These are phyloP conservation scores for Papilio protenor DNA, from an alignment of 2,888 invertebrate species.

Conservation along the genomic window DNA sequence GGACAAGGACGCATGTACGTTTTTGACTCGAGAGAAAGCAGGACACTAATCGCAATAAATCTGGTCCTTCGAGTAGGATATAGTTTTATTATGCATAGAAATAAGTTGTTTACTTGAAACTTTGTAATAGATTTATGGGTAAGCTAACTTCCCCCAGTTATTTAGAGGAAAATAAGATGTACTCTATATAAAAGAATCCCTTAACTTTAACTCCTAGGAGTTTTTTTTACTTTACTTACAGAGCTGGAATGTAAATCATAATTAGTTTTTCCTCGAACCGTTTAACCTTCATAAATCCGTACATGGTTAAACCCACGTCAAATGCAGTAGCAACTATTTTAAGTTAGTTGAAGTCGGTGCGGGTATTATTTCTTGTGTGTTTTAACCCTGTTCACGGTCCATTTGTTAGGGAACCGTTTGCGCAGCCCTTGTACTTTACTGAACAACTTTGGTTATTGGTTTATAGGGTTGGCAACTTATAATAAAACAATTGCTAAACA, in stretches of 20 bases:
- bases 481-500: not conserved
- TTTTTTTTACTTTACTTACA: not conserved
- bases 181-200: not conserved
- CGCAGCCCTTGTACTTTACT: slow-evolving; percentile 22
- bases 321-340: slow-evolving; percentile 40
- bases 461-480: not conserved
- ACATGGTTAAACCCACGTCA: slow-evolving; percentile 40
- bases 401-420: slow-evolving; percentile 33
- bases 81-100: not conserved
- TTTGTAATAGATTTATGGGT: not conserved
- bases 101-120: not conserved
- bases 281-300: slow-evolving; percentile 40
- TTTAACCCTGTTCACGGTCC: slow-evolving; percentile 30
- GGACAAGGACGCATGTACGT: not conserved
- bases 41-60: not conserved
- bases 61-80: not conserved
- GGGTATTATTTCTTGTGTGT: slow-evolving; percentile 38
- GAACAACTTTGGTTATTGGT: slow-evolving; percentile 20
- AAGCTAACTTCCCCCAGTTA: not conserved
- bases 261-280: slow-evolving; percentile 31
- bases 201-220: not conserved
- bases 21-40: not conserved
- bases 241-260: slow-evolving; percentile 7
- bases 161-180: not conserved
- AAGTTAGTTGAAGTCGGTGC: slow-evolving; percentile 34